phyloP scores from a whole-genome alignment of 2,797 vertebrate species.

The Sternarchorhynchus goeldii region DNA sequence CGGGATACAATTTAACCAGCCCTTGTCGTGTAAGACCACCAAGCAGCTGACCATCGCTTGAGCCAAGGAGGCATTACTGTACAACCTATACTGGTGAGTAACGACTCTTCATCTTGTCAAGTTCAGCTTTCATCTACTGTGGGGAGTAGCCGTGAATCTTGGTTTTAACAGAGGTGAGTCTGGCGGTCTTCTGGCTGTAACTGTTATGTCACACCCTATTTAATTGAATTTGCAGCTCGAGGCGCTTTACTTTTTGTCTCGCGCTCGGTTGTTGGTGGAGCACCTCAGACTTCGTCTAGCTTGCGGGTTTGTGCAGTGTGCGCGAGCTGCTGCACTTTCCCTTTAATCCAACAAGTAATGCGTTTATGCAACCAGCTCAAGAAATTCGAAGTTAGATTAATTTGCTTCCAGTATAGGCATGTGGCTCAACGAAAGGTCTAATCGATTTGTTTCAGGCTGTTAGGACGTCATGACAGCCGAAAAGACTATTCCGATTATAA shows the following conservation, averaged over 20 bases:
- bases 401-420: slow-evolving; percentile 14
- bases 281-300: not conserved
- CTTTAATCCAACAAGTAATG: slow-evolving; percentile 12
- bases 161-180: slow-evolving; percentile 30
- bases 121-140: slow-evolving; percentile 27
- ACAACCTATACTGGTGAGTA: slow-evolving; percentile 75
- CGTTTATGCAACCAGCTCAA: not conserved
- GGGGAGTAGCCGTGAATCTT: slow-evolving; percentile 35
- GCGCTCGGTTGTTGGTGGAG: not conserved
- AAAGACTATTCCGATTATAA: slow-evolving; percentile 92
- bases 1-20: slow-evolving; percentile 64
- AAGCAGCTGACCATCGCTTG: slow-evolving; percentile 68
- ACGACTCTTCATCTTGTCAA: slow-evolving; percentile 43
- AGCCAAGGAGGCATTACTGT: slow-evolving; percentile 71
- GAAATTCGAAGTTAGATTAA: slow-evolving; percentile 18
- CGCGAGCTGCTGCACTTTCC: not conserved
- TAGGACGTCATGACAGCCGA: slow-evolving; percentile 93
- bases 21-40: slow-evolving; percentile 63
- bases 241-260: slow-evolving; percentile 27
- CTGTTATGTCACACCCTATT: slow-evolving; percentile 30
- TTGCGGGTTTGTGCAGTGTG: no score
- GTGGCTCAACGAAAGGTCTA: slow-evolving; percentile 30
- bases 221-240: slow-evolving; percentile 22
- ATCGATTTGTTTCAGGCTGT: slow-evolving; percentile 70
- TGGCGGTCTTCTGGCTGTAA: slow-evolving; percentile 15